Evolutionary conservation across 1,140 invertebrate genomes (phyloP).

Genomic region (Drosophila bifasciata): DNA sequence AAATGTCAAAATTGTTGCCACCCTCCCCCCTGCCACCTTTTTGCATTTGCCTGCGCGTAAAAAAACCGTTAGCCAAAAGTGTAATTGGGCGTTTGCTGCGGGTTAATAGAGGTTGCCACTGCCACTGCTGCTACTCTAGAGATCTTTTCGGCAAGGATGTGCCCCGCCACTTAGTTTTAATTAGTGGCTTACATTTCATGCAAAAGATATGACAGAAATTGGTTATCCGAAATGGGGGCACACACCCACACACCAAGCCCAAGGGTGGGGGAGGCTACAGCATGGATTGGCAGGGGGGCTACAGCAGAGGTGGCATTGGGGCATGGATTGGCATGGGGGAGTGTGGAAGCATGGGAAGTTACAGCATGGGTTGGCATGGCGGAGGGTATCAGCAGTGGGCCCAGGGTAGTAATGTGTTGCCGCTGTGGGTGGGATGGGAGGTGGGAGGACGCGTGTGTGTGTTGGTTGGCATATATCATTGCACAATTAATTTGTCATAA

Average conservation of each 20-base stretch:
- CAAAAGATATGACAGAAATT: slow-evolving; percentile 51
- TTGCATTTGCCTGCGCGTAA: slow-evolving; percentile 44
- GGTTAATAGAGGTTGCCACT: slow-evolving; percentile 77
- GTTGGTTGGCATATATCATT: slow-evolving; percentile 23
- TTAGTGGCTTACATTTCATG: slow-evolving; percentile 71
- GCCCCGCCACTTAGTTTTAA: slow-evolving; percentile 76
- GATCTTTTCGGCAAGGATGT: slow-evolving; percentile 56
- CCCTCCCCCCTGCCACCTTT: background rate
- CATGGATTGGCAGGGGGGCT: too few relatives aligned
- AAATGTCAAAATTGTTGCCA: slow-evolving; percentile 73
- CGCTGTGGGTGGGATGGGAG: too few relatives aligned
- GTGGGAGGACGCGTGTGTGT: too few relatives aligned
- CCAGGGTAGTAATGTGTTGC: too few relatives aligned
- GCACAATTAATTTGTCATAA: slow-evolving; percentile 55
- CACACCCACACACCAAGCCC: too few relatives aligned
- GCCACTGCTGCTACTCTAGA: slow-evolving; percentile 14
- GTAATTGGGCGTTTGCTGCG: slow-evolving; percentile 73
- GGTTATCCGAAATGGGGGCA: slow-evolving; percentile 37
- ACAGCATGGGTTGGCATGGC: too few relatives aligned
- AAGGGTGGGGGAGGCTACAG: too few relatives aligned
- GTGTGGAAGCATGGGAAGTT: too few relatives aligned
- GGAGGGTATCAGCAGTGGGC: too few relatives aligned
- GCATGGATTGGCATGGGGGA: too few relatives aligned
- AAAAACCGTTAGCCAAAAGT: slow-evolving; percentile 62
- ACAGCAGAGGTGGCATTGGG: too few relatives aligned